phyloP scores from a whole-genome alignment of 2,888 invertebrate species.

The Corbicula japonica region DNA sequence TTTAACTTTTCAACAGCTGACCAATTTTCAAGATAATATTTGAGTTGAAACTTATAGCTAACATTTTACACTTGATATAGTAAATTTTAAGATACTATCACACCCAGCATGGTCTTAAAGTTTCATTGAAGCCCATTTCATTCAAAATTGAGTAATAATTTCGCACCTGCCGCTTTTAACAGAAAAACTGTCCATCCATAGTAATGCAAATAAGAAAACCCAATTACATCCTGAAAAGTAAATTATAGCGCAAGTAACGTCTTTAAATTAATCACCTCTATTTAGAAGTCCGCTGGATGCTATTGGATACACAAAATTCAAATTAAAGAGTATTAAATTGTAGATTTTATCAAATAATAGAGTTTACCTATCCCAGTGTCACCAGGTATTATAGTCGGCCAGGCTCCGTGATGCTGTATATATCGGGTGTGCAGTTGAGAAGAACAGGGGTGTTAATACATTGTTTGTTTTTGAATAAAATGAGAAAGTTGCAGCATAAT shows the following conservation, averaged over 20 bases:
- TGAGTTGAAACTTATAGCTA: too few relatives aligned
- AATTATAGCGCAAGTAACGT: constrained; percentile 16
- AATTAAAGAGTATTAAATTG: constrained; percentile 24
- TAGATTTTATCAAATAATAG: constrained; percentile 46
- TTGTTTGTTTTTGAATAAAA: too few relatives aligned
- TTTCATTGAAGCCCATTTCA: too few relatives aligned
- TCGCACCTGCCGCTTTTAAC: background rate
- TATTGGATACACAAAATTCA: constrained; percentile 15
- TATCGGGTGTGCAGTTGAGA: constrained; percentile 19
- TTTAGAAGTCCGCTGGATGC: constrained; percentile 7
- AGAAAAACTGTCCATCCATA: background rate
- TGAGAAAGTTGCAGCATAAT: too few relatives aligned
- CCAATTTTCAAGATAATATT: too few relatives aligned
- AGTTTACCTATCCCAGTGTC: constrained; percentile 35
- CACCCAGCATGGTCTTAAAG: too few relatives aligned
- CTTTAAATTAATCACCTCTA: constrained; percentile 28
- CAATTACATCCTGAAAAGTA: constrained; percentile 9
- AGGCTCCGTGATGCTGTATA: constrained; percentile 10
- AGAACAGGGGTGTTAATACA: constrained; percentile 18
- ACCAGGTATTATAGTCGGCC: constrained; percentile 13
- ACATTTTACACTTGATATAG: too few relatives aligned
- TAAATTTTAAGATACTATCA: too few relatives aligned
- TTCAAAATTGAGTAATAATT: constrained; percentile 12
- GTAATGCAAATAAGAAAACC: constrained; percentile 17
- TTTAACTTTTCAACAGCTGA: too few relatives aligned